Evolutionary conservation across 2,113 vertebrate genomes (phyloP).

Genomic region (Misgurnus anguillicaudatus): DNA sequence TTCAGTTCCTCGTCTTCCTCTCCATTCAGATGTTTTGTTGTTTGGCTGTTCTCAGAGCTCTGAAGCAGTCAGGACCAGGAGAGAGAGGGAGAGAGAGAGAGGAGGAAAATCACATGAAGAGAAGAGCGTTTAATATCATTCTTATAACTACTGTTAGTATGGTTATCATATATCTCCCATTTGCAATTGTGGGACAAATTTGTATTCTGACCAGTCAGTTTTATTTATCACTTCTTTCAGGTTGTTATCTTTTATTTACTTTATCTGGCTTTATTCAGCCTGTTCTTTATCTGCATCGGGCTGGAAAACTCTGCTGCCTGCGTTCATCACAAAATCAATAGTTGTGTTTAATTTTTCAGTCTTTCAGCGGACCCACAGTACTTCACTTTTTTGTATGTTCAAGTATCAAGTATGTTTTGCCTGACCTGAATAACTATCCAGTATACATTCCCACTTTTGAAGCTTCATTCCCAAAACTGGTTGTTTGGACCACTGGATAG

Average conservation of each 20-base stretch:
- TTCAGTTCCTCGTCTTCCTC: not conserved
- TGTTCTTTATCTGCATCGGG: not conserved
- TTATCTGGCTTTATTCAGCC: conserved; percentile 4
- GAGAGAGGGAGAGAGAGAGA: not conserved
- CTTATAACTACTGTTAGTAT: not conserved
- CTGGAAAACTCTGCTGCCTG: not conserved
- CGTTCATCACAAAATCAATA: not conserved
- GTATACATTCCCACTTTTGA: too few species aligned
- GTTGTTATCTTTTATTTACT: not conserved
- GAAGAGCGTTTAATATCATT: not conserved
- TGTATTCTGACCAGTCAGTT: not conserved
- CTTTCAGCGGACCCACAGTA: too few species aligned
- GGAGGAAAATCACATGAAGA: conserved; percentile 10
- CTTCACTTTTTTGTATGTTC: too few species aligned
- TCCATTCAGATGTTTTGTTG: not conserved
- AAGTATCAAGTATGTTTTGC: too few species aligned
- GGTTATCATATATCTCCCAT: not conserved
- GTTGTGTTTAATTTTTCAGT: too few species aligned
- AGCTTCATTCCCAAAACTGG: too few species aligned
- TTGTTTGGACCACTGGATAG: too few species aligned
- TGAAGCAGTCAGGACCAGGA: conserved; percentile 7
- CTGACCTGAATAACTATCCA: too few species aligned
- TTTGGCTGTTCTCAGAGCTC: not conserved
- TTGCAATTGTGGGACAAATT: not conserved
- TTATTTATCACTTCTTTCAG: not conserved